phyloP scores from a whole-genome alignment of 2,113 vertebrate genomes.

The Climacteris rufus region DNA sequence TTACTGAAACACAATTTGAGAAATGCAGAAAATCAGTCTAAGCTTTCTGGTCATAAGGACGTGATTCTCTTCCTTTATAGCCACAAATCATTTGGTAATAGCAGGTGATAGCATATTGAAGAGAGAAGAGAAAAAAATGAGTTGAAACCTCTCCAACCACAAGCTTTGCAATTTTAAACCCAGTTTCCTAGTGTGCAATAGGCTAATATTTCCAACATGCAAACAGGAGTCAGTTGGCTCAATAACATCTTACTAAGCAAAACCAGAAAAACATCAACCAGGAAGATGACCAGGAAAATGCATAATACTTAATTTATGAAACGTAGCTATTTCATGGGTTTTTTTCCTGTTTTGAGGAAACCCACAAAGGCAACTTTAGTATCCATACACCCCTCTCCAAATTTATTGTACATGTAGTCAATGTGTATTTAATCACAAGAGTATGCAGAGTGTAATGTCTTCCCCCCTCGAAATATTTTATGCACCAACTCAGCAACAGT shows the following conservation, averaged over 20 bases:
- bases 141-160: neutral
- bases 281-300: neutral
- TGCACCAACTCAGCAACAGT: neutral
- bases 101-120: neutral
- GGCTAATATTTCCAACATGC: neutral
- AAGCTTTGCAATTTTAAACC: neutral
- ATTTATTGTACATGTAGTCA: neutral
- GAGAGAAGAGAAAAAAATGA: neutral
- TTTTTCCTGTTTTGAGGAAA: neutral
- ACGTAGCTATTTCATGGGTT: neutral
- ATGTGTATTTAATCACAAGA: neutral
- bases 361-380: neutral
- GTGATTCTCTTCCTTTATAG: neutral
- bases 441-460: neutral
- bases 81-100: neutral
- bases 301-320: neutral
- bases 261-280: neutral
- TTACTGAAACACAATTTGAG: neutral
- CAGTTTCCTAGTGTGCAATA: neutral
- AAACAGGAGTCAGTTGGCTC: neutral
- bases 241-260: neutral
- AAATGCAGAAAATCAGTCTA: neutral
- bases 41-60: neutral
- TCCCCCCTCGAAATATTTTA: neutral
- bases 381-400: neutral